phyloP scores from a whole-genome alignment of 2,113 vertebrate species.

The Eleginops maclovinus region DNA sequence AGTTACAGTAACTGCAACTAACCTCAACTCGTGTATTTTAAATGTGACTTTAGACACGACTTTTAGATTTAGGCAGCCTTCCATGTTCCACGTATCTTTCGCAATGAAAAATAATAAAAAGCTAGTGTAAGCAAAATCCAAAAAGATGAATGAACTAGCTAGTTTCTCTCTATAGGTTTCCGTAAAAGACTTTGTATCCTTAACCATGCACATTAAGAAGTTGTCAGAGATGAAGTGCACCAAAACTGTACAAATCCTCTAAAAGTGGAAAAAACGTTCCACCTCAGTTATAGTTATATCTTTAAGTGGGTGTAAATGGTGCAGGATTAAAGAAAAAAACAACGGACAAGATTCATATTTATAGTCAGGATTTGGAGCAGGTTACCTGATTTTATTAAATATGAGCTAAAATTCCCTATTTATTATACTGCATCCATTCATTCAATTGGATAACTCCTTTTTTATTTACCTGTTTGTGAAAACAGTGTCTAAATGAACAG shows the following conservation, averaged over 20 bases:
- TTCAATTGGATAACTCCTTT: not conserved
- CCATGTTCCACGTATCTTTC: not conserved
- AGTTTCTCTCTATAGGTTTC: not conserved
- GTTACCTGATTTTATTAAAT: not conserved
- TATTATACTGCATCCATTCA: not conserved
- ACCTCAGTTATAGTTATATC: not conserved
- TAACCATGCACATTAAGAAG: not conserved
- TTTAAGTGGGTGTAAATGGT: constrained; percentile 11
- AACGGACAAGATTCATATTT: not conserved
- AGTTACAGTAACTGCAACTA: not conserved
- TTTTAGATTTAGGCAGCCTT: not conserved
- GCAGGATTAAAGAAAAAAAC: not conserved
- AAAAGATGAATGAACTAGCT: not conserved
- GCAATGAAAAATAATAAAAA: not conserved
- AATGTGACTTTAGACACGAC: not conserved
- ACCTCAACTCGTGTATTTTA: not conserved
- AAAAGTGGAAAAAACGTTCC: not conserved
- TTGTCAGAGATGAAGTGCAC: no score
- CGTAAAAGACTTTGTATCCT: not conserved
- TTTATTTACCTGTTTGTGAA: not conserved
- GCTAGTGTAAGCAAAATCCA: not conserved
- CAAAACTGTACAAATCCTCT: not conserved
- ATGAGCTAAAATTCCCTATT: not conserved
- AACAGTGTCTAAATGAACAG: not conserved
- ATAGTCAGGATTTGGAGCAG: not conserved